phyloP scores from a whole-genome alignment of 2,113 vertebrate genomes.

The Symphodus melops region DNA sequence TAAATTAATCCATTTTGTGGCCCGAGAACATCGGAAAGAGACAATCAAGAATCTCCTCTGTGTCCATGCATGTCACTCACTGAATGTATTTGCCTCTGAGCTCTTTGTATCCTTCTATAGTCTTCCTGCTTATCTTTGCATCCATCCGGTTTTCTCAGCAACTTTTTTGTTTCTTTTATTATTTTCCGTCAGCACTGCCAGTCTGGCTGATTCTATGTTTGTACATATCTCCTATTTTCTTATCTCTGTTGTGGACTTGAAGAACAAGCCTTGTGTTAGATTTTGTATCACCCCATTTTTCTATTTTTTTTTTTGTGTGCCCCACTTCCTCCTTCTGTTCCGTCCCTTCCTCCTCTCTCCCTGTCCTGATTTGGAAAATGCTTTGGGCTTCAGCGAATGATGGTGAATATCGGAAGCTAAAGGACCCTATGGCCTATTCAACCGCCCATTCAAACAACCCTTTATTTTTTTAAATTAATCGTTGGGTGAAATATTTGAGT shows the following conservation, averaged over 20 bases:
- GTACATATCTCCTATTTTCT: constrained; percentile 52
- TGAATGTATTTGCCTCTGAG: constrained; percentile 43
- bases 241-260: constrained; percentile 39
- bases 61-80: constrained; percentile 60
- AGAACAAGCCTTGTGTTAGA: constrained; percentile 55
- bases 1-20: constrained; percentile 29
- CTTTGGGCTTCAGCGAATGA: constrained; percentile 77
- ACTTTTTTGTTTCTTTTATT: constrained; percentile 36
- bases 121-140: constrained; percentile 64
- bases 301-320: constrained; percentile 36
- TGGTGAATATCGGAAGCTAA: constrained; percentile 38
- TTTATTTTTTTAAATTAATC: not conserved
- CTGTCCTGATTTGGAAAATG: constrained; percentile 81
- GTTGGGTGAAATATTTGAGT: not conserved
- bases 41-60: constrained; percentile 6
- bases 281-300: constrained; percentile 48
- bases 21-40: constrained; percentile 15
- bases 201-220: constrained; percentile 48
- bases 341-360: constrained; percentile 56
- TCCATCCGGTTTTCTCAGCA: constrained; percentile 58
- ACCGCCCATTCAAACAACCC: constrained; percentile 1
- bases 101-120: constrained; percentile 51
- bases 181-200: constrained; percentile 41
- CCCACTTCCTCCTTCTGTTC: constrained; percentile 75
- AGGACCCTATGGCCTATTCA: constrained; percentile 23